Percentiles rank a stretch among this genome's conserved stretches.
Evolutionary conservation across 2,113 vertebrate genomes (phyloP).

Genomic region (Lagopus muta): DNA sequence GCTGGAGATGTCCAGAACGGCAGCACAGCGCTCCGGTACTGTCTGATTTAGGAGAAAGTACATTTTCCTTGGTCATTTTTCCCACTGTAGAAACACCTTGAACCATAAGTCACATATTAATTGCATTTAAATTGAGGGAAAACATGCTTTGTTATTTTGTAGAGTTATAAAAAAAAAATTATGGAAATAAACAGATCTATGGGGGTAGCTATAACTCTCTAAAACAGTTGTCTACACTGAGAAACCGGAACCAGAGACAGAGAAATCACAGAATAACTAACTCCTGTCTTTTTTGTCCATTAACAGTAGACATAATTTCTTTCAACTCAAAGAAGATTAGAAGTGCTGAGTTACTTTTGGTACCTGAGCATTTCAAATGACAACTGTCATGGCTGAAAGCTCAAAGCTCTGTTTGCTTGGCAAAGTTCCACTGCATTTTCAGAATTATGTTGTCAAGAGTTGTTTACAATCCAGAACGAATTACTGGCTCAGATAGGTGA

Average conservation of each 20-base stretch:
- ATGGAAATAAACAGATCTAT: background rate
- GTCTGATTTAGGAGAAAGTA: background rate
- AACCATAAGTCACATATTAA: too few relatives aligned
- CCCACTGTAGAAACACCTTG: too few relatives aligned
- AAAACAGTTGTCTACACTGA: background rate
- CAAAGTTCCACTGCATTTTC: background rate
- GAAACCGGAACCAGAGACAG: background rate
- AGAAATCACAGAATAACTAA: background rate
- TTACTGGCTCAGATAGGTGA: background rate
- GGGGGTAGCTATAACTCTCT: background rate
- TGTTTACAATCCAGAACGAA: conserved; percentile 32
- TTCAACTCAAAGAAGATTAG: background rate
- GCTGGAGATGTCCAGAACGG: background rate
- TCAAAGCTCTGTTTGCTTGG: conserved; percentile 4
- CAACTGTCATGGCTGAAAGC: background rate
- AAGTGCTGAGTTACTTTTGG: background rate
- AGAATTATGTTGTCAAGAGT: conserved; percentile 22
- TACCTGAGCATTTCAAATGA: conserved; percentile 21
- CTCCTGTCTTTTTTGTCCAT: background rate
- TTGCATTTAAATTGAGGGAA: too few relatives aligned
- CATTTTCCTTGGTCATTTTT: too few relatives aligned
- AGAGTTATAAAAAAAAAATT: too few relatives aligned
- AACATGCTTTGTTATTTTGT: too few relatives aligned
- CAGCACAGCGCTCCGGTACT: background rate
- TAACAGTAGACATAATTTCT: background rate